Base-by-base conservation (phyloP, 2,797 vertebrate genomes). In the Tympanoctomys barrerae region DNA sequence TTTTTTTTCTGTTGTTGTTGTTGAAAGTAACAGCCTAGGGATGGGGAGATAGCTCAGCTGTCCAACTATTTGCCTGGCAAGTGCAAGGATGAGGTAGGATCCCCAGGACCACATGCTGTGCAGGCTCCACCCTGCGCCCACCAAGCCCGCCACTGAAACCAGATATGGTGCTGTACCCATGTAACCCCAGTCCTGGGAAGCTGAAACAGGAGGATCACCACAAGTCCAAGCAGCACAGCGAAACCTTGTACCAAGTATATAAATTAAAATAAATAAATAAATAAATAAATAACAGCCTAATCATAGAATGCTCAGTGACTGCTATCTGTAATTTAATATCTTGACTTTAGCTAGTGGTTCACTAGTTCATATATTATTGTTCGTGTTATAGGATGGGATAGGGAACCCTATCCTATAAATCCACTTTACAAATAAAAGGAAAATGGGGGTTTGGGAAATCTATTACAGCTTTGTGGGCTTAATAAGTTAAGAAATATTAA, bases 301-400 rank as follows among this genome's bases (percentile, higher is more conserved):
- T 21, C 21, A 90, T 1, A 75, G 82, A 96, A 26, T 46, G 39
- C 3, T 90, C 33, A 87, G 46, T 52, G 68, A 83, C 83, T 68
- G 19, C n/a, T 73, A 95, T 5, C 36, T 19, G 80, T 42, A 52
- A 86, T 19, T 81, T 77, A 18, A 39, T 59, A 28, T 77, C 70
- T 64, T 91, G 70, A 91, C 31, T 82, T 85, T 87, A 70, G 42
- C 71, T 75, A 87, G 31, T 80, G 28, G 79, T 84, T 46, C 73
- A 81, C 28, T 94, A 82, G 77, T 78, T 91, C 66, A 95, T 26
- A 31, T 49, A 4, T 92, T 90, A 61, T 71, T 68, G 57, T 86
- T 94, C 75, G 80, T 26, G 82, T 73, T 52, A 84, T 57, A 85
- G 52, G 16, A 64, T 8, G 54, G 22, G 36, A 93, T 57, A 73